These are phyloP conservation scores for Drosophila recens DNA, from an alignment of 2,888 invertebrate genomes.

Conservation along the genomic window DNA sequence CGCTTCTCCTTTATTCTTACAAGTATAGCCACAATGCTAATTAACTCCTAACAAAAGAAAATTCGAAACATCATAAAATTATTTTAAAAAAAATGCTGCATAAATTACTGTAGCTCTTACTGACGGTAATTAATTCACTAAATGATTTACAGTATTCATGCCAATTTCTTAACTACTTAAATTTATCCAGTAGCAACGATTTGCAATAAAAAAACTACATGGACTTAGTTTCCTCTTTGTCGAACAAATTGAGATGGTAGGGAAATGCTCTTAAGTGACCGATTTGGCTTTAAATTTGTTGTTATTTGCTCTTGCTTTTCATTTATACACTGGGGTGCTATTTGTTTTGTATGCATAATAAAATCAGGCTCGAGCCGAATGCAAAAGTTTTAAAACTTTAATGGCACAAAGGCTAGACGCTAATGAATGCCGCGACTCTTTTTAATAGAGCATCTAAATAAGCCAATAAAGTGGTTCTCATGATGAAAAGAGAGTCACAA, in stretches of 20 bases:
- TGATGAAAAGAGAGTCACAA: neutral
- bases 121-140: constrained; percentile 16
- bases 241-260: neutral
- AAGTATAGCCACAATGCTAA: constrained; percentile 13
- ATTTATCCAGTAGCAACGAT: neutral
- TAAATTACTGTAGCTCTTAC: constrained; percentile 1
- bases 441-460: constrained; percentile 38
- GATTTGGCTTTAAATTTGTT: constrained; percentile 47
- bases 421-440: constrained; percentile 47
- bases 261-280: constrained; percentile 15
- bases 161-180: neutral
- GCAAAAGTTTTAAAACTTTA: constrained; percentile 52
- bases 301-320: constrained; percentile 27
- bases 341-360: constrained; percentile 11
- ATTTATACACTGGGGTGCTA: constrained; percentile 11
- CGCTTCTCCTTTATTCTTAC: neutral
- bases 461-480: constrained; percentile 18
- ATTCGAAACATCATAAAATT: constrained; percentile 8
- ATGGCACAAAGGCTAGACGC: constrained; percentile 41
- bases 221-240: neutral
- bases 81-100: neutral
- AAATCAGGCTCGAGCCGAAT: constrained; percentile 16
- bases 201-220: neutral
- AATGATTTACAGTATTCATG: neutral
- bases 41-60: constrained; percentile 28